Conservation (phyloP, 2,113 vertebrate genomes). For the Bothrops jararaca region DNA sequence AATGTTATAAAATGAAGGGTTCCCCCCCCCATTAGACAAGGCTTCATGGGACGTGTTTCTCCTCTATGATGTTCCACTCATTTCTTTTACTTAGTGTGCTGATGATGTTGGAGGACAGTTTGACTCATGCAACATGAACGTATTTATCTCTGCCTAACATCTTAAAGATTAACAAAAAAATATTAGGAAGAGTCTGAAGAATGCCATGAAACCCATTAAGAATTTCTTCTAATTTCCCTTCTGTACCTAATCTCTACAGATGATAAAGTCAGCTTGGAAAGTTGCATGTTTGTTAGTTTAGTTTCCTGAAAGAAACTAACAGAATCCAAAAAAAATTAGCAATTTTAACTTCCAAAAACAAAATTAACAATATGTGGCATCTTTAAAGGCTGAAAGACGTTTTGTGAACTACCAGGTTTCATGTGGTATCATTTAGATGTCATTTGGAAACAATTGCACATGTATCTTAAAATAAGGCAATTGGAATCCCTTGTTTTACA, state of each 20-base stretch:
- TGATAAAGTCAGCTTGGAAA: not conserved
- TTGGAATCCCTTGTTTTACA: constrained; percentile 5
- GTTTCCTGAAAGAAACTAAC: not conserved
- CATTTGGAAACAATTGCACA: not conserved
- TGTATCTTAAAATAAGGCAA: not conserved
- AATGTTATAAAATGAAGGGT: not conserved
- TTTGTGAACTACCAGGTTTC: not conserved
- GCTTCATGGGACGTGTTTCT: not conserved
- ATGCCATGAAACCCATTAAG: no score
- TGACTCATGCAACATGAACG: not conserved
- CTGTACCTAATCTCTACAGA: not conserved
- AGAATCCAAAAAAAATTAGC: not conserved
- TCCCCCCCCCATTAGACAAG: not conserved
- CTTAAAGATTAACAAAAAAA: not conserved
- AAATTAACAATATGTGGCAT: not conserved
- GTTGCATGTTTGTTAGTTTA: not conserved
- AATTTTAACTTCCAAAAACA: not conserved
- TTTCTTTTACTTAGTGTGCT: not conserved
- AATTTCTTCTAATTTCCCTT: not conserved
- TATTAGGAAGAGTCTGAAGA: not conserved
- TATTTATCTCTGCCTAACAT: not conserved
- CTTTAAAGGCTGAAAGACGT: not conserved
- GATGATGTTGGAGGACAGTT: not conserved
- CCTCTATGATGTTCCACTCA: not conserved
- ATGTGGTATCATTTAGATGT: not conserved